phyloP scores from a whole-genome alignment of 2,797 vertebrate genomes.

The Sternotherus odoratus region DNA sequence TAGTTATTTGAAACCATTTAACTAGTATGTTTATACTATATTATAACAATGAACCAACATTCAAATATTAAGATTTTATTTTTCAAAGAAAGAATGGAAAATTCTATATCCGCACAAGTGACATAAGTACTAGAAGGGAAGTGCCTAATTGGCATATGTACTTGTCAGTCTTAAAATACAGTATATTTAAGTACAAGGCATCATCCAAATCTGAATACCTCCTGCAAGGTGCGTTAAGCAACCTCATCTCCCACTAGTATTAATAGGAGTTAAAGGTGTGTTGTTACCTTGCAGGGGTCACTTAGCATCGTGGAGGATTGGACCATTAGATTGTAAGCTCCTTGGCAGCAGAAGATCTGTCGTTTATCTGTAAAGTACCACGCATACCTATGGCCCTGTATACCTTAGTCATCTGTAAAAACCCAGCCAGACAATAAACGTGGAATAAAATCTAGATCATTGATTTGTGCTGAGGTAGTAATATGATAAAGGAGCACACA shows the following conservation, averaged over 20 bases:
- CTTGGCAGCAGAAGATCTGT: background rate
- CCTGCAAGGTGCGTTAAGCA: background rate
- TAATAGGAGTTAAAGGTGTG: background rate
- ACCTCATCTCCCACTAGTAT: background rate
- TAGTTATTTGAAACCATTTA: background rate
- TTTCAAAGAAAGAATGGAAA: background rate
- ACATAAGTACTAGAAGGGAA: background rate
- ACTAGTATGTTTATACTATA: background rate
- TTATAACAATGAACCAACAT: background rate
- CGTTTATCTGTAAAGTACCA: background rate
- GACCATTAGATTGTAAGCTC: background rate
- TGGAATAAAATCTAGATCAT: background rate
- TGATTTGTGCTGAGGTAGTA: background rate
- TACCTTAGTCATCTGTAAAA: constrained; percentile 45
- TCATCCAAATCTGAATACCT: rapidly evolving
- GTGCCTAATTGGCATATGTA: background rate
- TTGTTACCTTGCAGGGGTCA: background rate
- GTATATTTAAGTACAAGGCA: background rate
- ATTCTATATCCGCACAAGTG: background rate
- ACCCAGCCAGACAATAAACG: constrained; percentile 33
- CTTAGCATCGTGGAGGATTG: background rate
- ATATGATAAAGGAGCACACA: background rate
- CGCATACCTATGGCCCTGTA: background rate
- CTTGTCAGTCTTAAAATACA: background rate
- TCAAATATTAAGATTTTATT: background rate